Conservation (phyloP, 2,888 invertebrate species). For the Tiliacea citrago region DNA sequence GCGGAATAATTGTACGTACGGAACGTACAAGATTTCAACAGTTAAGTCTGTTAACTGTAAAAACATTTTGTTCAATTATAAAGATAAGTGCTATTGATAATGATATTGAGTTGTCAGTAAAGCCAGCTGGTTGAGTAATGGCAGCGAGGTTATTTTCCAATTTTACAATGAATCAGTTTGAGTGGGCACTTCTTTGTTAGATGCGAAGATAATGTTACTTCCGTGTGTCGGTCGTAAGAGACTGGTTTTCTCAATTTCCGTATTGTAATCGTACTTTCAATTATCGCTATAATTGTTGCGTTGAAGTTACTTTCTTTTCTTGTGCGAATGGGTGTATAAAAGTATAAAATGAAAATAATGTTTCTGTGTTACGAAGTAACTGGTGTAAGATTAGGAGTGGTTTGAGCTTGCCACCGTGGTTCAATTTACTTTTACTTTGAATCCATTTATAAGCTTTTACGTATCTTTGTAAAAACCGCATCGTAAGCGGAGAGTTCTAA, state of each 20-base stretch:
- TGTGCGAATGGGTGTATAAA: slow-evolving; percentile 32
- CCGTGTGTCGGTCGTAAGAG: slow-evolving; percentile 48
- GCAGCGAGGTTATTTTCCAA: slow-evolving; percentile 60
- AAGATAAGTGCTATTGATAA: slow-evolving; percentile 74
- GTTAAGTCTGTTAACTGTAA: slow-evolving; percentile 71
- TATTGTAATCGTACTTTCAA: slow-evolving; percentile 59
- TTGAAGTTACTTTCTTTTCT: slow-evolving; percentile 59
- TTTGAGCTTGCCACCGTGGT: slow-evolving; percentile 37
- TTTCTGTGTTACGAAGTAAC: slow-evolving; percentile 35
- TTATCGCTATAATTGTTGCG: slow-evolving; percentile 58
- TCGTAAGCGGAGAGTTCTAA: slow-evolving; percentile 6
- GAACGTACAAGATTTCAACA: slow-evolving; percentile 70
- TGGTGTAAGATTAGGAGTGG: slow-evolving; percentile 18
- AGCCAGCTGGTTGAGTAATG: slow-evolving; percentile 59
- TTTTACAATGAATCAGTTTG: slow-evolving; percentile 61
- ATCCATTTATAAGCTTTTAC: slow-evolving; percentile 18
- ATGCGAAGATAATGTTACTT: slow-evolving; percentile 60
- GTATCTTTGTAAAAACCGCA: slow-evolving; percentile 34
- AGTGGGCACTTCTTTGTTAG: slow-evolving; percentile 63
- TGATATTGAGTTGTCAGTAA: slow-evolving; percentile 67
- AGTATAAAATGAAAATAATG: slow-evolving; percentile 32
- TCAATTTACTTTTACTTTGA: slow-evolving; percentile 32
- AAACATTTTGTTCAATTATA: slow-evolving; percentile 76
- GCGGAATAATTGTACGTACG: slow-evolving; percentile 61
- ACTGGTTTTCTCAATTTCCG: slow-evolving; percentile 58